These are phyloP conservation scores for Chrysocyon brachyurus DNA, from an alignment of 2,797 vertebrate species.

Conservation along the genomic window DNA sequence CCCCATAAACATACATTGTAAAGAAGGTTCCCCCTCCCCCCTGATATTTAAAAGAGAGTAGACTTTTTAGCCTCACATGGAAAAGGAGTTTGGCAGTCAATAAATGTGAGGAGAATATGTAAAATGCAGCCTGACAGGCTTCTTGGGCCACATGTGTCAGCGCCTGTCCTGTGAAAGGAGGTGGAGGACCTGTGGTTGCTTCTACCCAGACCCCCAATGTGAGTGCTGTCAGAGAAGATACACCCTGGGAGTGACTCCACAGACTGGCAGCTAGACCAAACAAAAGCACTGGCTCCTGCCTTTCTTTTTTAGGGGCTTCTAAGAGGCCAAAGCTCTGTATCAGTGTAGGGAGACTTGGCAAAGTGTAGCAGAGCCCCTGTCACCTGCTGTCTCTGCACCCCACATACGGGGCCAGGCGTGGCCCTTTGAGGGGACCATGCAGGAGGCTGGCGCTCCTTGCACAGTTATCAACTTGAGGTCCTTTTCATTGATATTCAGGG, in stretches of 20 bases:
- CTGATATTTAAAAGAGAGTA: background rate
- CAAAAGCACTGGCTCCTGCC: background rate
- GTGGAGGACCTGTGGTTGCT: background rate
- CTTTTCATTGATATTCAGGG: background rate
- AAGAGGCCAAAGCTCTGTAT: background rate
- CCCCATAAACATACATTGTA: background rate
- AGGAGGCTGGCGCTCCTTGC: background rate
- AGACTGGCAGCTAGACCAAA: background rate
- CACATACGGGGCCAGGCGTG: background rate
- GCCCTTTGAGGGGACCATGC: background rate
- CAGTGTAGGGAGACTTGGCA: background rate
- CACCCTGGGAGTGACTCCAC: background rate
- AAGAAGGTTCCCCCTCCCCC: background rate
- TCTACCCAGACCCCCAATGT: background rate
- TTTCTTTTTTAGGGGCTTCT: background rate
- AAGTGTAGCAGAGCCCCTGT: rapidly evolving
- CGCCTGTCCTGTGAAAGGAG: background rate
- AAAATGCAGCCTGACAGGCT: background rate
- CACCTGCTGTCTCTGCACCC: background rate
- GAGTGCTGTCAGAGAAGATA: background rate
- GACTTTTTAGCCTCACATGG: background rate
- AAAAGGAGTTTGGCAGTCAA: background rate
- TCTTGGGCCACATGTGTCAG: background rate
- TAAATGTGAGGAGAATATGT: background rate
- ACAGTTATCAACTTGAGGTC: background rate